These are phyloP conservation scores for Nyctibius grandis DNA, from an alignment of 2,797 vertebrate species.

Conservation along the genomic window DNA sequence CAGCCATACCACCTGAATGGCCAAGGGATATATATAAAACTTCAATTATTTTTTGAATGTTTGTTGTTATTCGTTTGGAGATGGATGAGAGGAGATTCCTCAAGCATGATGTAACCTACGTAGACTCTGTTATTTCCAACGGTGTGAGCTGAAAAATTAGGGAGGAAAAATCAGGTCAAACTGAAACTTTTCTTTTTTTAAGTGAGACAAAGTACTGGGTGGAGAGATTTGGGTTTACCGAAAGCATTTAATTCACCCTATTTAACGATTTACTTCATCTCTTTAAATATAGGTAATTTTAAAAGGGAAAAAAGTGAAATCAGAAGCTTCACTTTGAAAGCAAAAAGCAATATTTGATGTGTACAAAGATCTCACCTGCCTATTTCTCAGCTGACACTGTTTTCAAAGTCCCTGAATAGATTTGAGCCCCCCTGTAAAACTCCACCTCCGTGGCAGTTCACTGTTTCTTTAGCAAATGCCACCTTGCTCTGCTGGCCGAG, in stretches of 20 bases:
- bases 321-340: not conserved
- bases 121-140: slow-evolving; percentile 56
- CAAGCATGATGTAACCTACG: slow-evolving; percentile 41
- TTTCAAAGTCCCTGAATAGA: not conserved
- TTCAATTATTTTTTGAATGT: slow-evolving; percentile 62
- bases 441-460: not conserved
- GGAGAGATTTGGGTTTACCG: not conserved
- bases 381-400: not conserved
- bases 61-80: slow-evolving; percentile 66
- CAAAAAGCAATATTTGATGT: not conserved
- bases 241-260: not conserved
- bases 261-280: not conserved
- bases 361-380: not conserved
- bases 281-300: not conserved
- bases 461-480: not conserved
- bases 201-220: slow-evolving; percentile 14
- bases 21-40: slow-evolving; percentile 69
- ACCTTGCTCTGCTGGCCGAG: rapidly evolving
- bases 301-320: not conserved
- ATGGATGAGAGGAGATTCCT: slow-evolving; percentile 64
- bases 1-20: slow-evolving; percentile 67
- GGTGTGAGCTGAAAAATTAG: slow-evolving; percentile 60
- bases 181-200: slow-evolving; percentile 15
- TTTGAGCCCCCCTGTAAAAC: not conserved
- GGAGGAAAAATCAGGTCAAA: slow-evolving; percentile 65